Percentiles rank a stretch among this genome's conserved stretches.
These are phyloP conservation scores for Carollia perspicillata DNA, from an alignment of 2,113 vertebrate genomes.

Conservation along the genomic window DNA sequence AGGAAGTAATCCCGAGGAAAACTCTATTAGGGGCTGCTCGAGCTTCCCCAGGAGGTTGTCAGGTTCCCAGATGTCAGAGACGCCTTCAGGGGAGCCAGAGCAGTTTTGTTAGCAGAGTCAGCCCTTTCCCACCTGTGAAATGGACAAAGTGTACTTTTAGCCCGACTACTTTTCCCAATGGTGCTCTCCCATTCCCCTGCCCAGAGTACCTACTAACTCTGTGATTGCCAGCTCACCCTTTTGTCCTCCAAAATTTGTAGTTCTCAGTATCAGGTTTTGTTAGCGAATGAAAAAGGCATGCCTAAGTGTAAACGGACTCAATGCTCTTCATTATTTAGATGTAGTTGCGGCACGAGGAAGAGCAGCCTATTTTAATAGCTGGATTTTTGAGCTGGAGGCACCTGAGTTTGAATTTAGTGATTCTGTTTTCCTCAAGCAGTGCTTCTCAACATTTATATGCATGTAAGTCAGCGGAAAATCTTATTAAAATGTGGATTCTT, in stretches of 20 bases:
- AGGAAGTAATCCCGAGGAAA: neutral
- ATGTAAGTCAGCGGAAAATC: neutral
- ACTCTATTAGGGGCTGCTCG: neutral
- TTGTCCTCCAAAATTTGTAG: slow-evolving; percentile 11
- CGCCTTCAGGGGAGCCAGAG: neutral
- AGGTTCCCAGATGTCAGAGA: neutral
- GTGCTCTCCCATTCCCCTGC: neutral
- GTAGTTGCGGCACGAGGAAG: neutral
- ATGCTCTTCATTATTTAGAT: neutral
- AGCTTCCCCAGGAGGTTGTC: neutral
- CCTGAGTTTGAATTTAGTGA: neutral
- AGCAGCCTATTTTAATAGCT: neutral
- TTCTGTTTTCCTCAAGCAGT: neutral
- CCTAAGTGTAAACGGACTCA: neutral
- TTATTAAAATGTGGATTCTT: neutral
- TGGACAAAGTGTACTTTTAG: neutral
- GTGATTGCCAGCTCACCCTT: neutral
- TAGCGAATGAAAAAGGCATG: slow-evolving; percentile 14
- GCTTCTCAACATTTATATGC: neutral
- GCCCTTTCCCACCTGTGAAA: neutral
- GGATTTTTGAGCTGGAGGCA: neutral
- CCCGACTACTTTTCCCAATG: neutral
- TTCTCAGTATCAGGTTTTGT: slow-evolving; percentile 22
- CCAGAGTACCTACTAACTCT: neutral
- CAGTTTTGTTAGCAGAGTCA: neutral